Conservation (phyloP, 2,797 vertebrate genomes). For the Melopsittacus undulatus region DNA sequence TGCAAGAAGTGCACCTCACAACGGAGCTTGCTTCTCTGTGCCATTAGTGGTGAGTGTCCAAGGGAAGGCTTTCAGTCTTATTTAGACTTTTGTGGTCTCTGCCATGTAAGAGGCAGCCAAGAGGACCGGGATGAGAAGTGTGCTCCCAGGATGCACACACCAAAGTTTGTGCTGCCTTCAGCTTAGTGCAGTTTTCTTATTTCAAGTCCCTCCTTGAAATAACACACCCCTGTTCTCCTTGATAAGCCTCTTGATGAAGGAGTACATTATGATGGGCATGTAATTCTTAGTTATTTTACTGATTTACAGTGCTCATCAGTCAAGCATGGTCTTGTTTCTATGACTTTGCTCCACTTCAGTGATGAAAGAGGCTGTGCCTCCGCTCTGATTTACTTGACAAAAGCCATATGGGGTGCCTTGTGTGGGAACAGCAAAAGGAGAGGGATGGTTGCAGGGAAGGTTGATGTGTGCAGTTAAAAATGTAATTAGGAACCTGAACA, state of each 20-base stretch:
- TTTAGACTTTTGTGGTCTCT: rapidly evolving
- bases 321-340: background rate
- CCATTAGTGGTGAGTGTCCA: background rate
- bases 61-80: background rate
- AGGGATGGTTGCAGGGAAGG: background rate
- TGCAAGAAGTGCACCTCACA: background rate
- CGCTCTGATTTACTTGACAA: background rate
- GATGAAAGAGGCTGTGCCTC: background rate
- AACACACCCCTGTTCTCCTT: background rate
- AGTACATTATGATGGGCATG: background rate
- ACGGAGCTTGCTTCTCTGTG: background rate
- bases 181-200: background rate
- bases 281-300: background rate
- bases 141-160: background rate
- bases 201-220: background rate
- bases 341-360: background rate
- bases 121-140: background rate
- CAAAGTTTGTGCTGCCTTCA: background rate
- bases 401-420: background rate
- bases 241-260: background rate
- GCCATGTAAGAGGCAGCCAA: background rate
- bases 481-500: background rate
- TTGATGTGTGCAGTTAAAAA: background rate
- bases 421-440: background rate
- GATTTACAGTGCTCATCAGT: background rate